Conservation (phyloP, 2,797 vertebrate species). For the Cottoperca gobio region DNA sequence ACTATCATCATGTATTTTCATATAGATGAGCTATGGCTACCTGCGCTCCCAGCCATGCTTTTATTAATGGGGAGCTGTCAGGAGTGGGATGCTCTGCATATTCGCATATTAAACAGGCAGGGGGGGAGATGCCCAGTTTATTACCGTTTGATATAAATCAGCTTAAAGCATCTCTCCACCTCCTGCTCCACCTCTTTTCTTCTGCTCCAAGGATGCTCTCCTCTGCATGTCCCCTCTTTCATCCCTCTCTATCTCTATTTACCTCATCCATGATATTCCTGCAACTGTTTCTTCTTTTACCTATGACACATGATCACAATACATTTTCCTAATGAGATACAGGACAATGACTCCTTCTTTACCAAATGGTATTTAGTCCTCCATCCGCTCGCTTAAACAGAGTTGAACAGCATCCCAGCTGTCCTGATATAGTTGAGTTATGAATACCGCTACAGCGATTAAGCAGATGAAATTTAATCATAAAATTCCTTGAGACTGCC, state of each 20-base stretch:
- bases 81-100: constrained; percentile 99
- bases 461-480: constrained; percentile 77
- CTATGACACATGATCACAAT: constrained; percentile 48
- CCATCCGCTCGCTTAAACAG: constrained; percentile 45
- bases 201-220: constrained; percentile 63
- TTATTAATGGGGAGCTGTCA: constrained; percentile 99
- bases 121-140: constrained; percentile 98
- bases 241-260: constrained; percentile 50
- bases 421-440: constrained; percentile 68
- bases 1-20: constrained; percentile 99
- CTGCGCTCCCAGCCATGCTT: constrained; percentile 94
- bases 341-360: constrained; percentile 35
- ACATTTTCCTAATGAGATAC: constrained; percentile 42
- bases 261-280: constrained; percentile 20
- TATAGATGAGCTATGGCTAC: constrained; percentile 99
- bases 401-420: constrained; percentile 61
- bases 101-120: constrained; percentile 99
- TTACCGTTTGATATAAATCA: constrained; percentile 99
- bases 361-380: constrained; percentile 53
- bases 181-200: constrained; percentile 96
- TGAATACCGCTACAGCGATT: constrained; percentile 67
- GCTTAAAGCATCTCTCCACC: constrained; percentile 99
- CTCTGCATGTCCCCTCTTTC: constrained; percentile 38
- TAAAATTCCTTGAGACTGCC: constrained; percentile 67
- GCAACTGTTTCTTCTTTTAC: constrained; percentile 21